These are phyloP conservation scores for Trichoplusia ni DNA, from an alignment of 1,140 invertebrate genomes.

Conservation along the genomic window DNA sequence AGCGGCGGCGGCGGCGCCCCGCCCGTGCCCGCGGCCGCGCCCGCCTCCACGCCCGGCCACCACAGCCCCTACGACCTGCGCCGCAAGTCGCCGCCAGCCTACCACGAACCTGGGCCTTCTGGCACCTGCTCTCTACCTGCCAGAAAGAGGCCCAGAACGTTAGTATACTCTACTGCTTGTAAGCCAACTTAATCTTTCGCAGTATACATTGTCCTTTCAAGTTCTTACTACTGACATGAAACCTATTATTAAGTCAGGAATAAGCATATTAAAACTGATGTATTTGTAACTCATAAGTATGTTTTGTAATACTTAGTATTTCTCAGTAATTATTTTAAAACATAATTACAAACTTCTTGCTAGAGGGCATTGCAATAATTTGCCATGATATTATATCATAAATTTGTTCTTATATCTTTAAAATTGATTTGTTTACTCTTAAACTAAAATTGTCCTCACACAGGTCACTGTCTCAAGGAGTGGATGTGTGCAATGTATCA, in stretches of 20 bases:
- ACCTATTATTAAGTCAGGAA: background rate
- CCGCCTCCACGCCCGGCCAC: slow-evolving; percentile 83
- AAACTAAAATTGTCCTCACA: too few species aligned
- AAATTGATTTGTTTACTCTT: too few species aligned
- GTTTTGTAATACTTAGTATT: too few species aligned
- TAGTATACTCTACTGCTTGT: slow-evolving; percentile 55
- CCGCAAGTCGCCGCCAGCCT: slow-evolving; percentile 89
- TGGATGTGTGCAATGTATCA: slow-evolving; percentile 88
- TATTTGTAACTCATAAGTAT: too few species aligned
- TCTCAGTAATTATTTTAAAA: too few species aligned
- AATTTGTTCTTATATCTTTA: too few species aligned
- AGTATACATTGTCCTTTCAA: too few species aligned
- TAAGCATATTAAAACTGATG: too few species aligned
- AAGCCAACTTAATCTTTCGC: too few species aligned
- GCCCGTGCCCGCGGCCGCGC: slow-evolving; percentile 67
- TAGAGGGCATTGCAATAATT: too few species aligned
- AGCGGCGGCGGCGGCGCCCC: slow-evolving; percentile 70
- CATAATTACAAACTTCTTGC: too few species aligned
- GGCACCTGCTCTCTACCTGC: slow-evolving; percentile 88
- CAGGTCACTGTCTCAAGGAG: slow-evolving; percentile 81
- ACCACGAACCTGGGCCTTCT: slow-evolving; percentile 83
- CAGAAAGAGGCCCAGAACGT: slow-evolving; percentile 90
- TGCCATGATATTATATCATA: too few species aligned
- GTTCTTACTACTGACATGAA: background rate
- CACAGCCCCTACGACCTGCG: slow-evolving; percentile 93